Evolutionary conservation across 2,888 invertebrate species (phyloP).

Genomic region (Pristionchus entomophagus): DNA sequence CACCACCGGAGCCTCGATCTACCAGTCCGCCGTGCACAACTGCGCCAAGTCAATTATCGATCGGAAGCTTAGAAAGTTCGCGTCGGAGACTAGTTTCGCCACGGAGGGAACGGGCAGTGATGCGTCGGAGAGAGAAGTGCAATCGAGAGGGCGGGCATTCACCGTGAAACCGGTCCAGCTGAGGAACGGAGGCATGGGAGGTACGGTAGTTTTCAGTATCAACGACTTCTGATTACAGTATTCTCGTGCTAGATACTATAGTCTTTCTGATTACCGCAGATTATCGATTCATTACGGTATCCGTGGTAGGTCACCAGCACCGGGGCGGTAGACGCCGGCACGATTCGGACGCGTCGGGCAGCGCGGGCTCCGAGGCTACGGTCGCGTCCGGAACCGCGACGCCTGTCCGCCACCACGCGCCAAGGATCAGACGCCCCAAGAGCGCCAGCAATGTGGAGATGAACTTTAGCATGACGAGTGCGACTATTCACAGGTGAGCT

Average conservation of each 20-base stretch:
- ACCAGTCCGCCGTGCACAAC: conserved; percentile 60
- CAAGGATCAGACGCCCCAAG: conserved; percentile 68
- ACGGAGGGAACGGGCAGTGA: conserved; percentile 63
- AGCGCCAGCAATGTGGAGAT: conserved; percentile 64
- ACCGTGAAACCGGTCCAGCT: conserved; percentile 66
- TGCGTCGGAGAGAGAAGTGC: conserved; percentile 48
- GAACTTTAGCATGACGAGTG: conserved; percentile 71
- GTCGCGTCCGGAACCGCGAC: conserved; percentile 69
- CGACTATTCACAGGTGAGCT: conserved; percentile 71
- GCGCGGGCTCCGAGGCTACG: conserved; percentile 68
- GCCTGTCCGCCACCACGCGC: conserved; percentile 57
- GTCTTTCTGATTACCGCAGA: no score
- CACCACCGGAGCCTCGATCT: conserved; percentile 55
- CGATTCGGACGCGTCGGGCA: conserved; percentile 70
- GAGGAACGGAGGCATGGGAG: conserved; percentile 42
- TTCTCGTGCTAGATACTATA: no score
- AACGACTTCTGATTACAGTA: no score
- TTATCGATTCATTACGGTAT: conserved; percentile 42
- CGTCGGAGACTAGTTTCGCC: conserved; percentile 71
- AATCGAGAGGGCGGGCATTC: conserved; percentile 58
- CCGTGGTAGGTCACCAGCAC: conserved; percentile 19
- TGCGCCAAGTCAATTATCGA: conserved; percentile 67
- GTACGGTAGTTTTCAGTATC: conserved; percentile 26
- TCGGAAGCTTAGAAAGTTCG: conserved; percentile 71
- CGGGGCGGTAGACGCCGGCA: conserved; percentile 56